These are phyloP conservation scores for Thunnus albacares DNA, from an alignment of 2,797 vertebrate species.

Conservation along the genomic window DNA sequence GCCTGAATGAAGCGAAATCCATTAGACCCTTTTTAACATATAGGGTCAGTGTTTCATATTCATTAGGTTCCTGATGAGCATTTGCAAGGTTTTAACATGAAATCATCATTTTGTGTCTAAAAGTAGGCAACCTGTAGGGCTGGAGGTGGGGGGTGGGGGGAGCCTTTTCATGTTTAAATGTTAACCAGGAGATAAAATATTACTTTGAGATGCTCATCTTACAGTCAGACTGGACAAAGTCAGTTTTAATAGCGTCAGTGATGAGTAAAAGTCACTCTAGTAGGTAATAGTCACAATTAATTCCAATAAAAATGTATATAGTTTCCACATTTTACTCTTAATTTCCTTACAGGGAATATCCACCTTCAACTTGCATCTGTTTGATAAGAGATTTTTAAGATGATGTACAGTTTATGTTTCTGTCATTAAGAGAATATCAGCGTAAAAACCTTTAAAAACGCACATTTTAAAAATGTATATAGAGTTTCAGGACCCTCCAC, in stretches of 20 bases:
- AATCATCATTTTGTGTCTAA: slow-evolving; percentile 38
- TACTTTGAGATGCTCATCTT: not conserved
- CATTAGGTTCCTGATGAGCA: slow-evolving; percentile 47
- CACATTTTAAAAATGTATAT: too few species aligned
- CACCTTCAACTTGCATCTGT: not conserved
- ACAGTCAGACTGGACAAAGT: not conserved
- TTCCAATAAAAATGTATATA: not conserved
- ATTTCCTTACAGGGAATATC: not conserved
- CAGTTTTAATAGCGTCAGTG: too few species aligned
- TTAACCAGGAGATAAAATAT: not conserved
- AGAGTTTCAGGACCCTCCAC: slow-evolving; percentile 37
- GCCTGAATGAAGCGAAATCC: slow-evolving; percentile 68
- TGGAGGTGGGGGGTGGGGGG: not conserved
- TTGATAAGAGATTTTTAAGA: not conserved
- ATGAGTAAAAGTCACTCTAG: not conserved
- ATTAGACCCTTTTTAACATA: slow-evolving; percentile 62
- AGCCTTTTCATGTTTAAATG: not conserved
- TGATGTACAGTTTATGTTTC: not conserved
- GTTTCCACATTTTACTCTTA: not conserved
- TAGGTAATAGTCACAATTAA: not conserved
- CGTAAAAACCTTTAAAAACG: not conserved
- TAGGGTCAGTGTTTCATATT: slow-evolving; percentile 43
- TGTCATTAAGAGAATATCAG: not conserved
- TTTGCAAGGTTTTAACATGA: slow-evolving; percentile 9
- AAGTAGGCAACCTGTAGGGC: slow-evolving; percentile 52